Conservation (phyloP, 1,140 invertebrate species). For the Subanguina moxae region DNA sequence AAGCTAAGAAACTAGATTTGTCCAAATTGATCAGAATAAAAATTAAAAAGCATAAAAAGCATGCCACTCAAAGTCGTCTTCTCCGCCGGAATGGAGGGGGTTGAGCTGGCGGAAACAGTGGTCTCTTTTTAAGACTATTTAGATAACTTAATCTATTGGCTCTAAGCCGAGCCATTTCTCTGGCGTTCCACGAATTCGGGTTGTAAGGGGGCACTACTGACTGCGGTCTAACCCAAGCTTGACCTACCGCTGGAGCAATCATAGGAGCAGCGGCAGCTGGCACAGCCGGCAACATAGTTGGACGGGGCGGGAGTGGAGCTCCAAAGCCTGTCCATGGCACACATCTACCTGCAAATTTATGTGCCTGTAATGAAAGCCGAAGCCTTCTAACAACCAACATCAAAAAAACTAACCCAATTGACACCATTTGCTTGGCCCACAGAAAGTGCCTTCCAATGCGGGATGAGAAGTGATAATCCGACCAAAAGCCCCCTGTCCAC, state of each 20-base stretch:
- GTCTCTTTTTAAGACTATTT: constrained; percentile 23
- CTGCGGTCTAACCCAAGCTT: background rate
- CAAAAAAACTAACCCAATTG: constrained; percentile 17
- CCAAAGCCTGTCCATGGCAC: constrained; percentile 51
- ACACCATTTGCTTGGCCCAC: constrained; percentile 56
- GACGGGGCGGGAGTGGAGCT: constrained; percentile 28
- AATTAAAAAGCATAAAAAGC: too few relatives aligned
- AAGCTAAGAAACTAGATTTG: too few relatives aligned
- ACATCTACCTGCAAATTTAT: constrained; percentile 43
- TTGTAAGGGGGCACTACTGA: background rate
- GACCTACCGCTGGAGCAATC: constrained; percentile 11
- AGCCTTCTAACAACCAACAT: background rate
- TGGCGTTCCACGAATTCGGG: constrained; percentile 12
- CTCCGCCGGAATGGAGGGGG: background rate
- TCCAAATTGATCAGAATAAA: too few relatives aligned
- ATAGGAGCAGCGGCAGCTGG: constrained; percentile 7
- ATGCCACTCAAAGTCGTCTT: background rate
- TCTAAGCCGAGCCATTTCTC: constrained; percentile 17
- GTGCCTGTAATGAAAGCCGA: background rate
- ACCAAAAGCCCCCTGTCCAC: constrained; percentile 52
- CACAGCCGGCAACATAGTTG: constrained; percentile 1
- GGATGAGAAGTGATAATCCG: constrained; percentile 59
- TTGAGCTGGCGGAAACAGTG: background rate
- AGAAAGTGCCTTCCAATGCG: constrained; percentile 57
- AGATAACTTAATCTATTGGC: constrained; percentile 24